These are phyloP conservation scores for Ophion slaviceki DNA, from an alignment of 2,888 invertebrate species.

Conservation along the genomic window DNA sequence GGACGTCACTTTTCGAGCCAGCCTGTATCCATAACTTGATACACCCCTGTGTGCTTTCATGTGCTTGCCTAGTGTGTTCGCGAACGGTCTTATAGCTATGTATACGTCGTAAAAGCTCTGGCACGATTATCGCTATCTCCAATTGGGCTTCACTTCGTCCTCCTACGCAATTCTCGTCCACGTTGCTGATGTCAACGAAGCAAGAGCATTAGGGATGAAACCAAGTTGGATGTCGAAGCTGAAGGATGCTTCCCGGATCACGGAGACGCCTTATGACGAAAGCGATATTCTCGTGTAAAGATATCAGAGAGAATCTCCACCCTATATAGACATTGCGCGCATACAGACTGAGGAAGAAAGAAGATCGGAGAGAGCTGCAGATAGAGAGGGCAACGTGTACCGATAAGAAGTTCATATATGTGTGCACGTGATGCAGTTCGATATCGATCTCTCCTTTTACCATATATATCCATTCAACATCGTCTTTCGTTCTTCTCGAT, in stretches of 20 bases:
- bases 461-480: conserved; percentile 6
- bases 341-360: neutral
- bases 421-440: conserved; percentile 11
- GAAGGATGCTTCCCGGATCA: conserved; percentile 30
- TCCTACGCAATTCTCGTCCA: conserved; percentile 23
- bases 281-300: conserved; percentile 31
- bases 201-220: conserved; percentile 28
- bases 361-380: neutral
- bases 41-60: neutral
- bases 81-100: neutral
- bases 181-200: conserved; percentile 57
- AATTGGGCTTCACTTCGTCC: conserved; percentile 57
- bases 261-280: conserved; percentile 8
- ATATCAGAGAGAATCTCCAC: conserved; percentile 16
- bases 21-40: neutral
- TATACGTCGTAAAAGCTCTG: conserved; percentile 60
- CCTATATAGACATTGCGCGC: neutral
- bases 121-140: conserved; percentile 62
- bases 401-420: neutral
- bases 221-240: neutral
- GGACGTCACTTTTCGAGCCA: too few species aligned
- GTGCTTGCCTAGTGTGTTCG: neutral
- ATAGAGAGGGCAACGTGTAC: neutral
- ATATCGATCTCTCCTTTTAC: conserved; percentile 35
- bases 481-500: neutral